These are phyloP conservation scores for Pomacea maculata DNA, from an alignment of 1,140 invertebrate species.

Conservation along the genomic window DNA sequence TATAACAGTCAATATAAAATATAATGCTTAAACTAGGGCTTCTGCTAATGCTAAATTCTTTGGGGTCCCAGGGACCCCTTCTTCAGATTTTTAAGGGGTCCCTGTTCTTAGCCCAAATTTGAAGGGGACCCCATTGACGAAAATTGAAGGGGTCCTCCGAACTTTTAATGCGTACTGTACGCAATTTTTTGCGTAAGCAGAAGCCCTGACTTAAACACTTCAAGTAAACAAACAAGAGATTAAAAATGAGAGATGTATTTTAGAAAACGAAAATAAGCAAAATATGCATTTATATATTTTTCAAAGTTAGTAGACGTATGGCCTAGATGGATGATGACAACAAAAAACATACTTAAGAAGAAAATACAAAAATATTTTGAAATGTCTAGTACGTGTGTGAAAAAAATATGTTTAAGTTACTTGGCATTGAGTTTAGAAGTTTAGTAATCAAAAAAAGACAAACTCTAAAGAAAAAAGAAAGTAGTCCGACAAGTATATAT, in stretches of 20 bases:
- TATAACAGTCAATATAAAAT: too few species aligned
- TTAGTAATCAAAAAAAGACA: neutral
- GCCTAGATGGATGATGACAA: neutral
- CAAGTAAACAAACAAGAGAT: neutral
- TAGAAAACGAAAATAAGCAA: neutral
- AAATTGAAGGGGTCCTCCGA: too few species aligned
- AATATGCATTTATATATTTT: neutral
- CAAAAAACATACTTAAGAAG: neutral
- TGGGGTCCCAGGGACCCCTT: too few species aligned
- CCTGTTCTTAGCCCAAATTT: too few species aligned
- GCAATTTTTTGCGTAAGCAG: too few species aligned
- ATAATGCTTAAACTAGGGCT: neutral
- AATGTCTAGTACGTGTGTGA: slow-evolving; percentile 2
- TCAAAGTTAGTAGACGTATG: neutral
- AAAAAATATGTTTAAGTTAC: neutral
- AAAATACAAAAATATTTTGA: neutral
- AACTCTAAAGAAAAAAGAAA: too few species aligned
- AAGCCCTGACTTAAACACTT: neutral
- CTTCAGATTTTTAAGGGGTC: too few species aligned
- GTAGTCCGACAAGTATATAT: too few species aligned
- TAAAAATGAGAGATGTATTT: neutral
- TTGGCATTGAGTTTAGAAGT: neutral
- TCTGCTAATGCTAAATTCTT: too few species aligned
- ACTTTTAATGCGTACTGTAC: too few species aligned
- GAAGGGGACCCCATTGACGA: too few species aligned